A percentile compares a stretch with the other conserved stretches of the same genome.
Conservation (phyloP, 35 echinoderm and acorn worm species). For the Amphiura filiformis region DNA sequence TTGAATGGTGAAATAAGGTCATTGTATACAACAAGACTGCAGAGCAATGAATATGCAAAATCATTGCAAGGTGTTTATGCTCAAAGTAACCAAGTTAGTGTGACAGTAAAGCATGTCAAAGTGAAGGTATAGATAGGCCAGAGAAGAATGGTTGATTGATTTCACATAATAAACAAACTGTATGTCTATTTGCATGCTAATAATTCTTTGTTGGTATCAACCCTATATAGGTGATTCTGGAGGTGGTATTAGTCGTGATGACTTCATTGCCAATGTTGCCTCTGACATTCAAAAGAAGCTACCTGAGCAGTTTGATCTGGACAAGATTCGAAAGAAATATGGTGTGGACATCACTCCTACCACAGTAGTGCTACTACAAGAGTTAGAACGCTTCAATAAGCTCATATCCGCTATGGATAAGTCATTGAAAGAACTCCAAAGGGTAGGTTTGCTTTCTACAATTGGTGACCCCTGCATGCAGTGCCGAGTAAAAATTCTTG, state of each 20-base stretch:
- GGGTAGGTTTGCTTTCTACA: slow-evolving; percentile 43
- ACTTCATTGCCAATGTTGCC: slow-evolving; percentile 97
- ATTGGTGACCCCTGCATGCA: background rate
- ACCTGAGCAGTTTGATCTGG: slow-evolving; percentile 95
- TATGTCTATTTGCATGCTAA: too few relatives aligned
- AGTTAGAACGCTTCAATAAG: slow-evolving; percentile 90
- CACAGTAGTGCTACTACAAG: slow-evolving; percentile 92
- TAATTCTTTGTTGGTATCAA: too few relatives aligned
- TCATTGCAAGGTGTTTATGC: too few relatives aligned
- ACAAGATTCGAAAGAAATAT: slow-evolving; percentile 92
- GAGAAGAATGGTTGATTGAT: too few relatives aligned
- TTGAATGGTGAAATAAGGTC: too few relatives aligned
- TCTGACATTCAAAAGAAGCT: slow-evolving; percentile 96
- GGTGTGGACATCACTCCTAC: slow-evolving; percentile 87
- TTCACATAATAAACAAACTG: too few relatives aligned
- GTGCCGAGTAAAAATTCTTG: too few relatives aligned
- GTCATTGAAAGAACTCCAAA: slow-evolving; percentile 85
- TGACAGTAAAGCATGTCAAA: too few relatives aligned
- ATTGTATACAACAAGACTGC: too few relatives aligned
- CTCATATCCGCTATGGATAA: slow-evolving; percentile 82
- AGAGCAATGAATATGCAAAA: too few relatives aligned
- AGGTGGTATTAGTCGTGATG: slow-evolving; percentile 91
- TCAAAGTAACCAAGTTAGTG: too few relatives aligned
- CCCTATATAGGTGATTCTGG: slow-evolving; percentile 97
- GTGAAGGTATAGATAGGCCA: too few relatives aligned